phyloP scores from a whole-genome alignment of 2,888 invertebrate species.

The Ormyrus thymus region DNA sequence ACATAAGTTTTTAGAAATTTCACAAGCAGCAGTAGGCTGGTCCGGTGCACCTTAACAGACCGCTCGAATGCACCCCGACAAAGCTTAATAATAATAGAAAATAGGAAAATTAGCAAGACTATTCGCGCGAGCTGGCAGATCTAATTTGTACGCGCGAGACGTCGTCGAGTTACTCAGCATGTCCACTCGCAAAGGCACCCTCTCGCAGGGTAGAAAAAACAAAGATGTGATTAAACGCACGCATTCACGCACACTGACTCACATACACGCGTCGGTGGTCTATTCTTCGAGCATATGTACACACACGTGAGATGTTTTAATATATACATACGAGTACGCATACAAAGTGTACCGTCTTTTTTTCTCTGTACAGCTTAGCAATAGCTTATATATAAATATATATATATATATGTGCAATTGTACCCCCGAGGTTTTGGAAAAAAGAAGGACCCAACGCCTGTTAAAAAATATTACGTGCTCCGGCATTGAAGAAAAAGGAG shows the following conservation, averaged over 20 bases:
- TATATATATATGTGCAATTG: slow-evolving; percentile 69
- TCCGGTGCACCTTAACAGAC: background rate
- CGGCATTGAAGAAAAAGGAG: slow-evolving; percentile 15
- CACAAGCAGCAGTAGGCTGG: background rate
- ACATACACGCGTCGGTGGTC: slow-evolving; percentile 64
- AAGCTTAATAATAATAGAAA: too few species aligned
- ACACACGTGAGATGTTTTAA: background rate
- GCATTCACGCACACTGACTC: slow-evolving; percentile 49
- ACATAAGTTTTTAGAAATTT: background rate
- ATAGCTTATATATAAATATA: too few species aligned
- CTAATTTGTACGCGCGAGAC: too few species aligned
- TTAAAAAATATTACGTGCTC: slow-evolving; percentile 32
- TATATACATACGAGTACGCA: slow-evolving; percentile 15
- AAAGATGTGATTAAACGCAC: background rate
- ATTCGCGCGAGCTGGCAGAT: too few species aligned
- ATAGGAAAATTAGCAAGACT: too few species aligned
- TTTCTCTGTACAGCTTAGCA: slow-evolving; percentile 65
- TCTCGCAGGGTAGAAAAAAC: too few species aligned
- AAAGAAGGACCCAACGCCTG: slow-evolving; percentile 50
- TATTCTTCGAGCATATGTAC: slow-evolving; percentile 55
- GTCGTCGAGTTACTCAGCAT: too few species aligned
- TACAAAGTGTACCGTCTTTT: slow-evolving; percentile 61
- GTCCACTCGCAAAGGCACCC: too few species aligned
- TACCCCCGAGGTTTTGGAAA: slow-evolving; percentile 57
- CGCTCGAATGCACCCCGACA: background rate